Percentiles rank a stretch among this genome's conserved stretches.
Evolutionary conservation across 2,888 invertebrate species (phyloP).

Genomic region (Cistogaster globosa): DNA sequence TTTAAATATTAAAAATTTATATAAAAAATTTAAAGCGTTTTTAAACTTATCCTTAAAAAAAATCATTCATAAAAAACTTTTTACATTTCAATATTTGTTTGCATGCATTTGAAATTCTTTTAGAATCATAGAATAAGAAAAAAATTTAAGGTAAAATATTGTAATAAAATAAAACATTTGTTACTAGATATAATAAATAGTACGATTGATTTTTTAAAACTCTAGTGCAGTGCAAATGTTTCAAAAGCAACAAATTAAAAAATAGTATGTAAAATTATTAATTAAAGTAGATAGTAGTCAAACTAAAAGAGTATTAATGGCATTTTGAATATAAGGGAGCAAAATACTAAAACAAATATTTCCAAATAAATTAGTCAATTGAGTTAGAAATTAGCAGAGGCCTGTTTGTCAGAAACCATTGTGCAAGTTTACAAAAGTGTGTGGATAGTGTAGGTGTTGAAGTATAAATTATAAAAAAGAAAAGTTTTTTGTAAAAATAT

Average conservation of each 20-base stretch:
- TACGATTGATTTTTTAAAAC: slow-evolving; percentile 12
- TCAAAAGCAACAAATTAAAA: slow-evolving; percentile 33
- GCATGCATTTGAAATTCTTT: slow-evolving; percentile 49
- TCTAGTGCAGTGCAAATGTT: slow-evolving; percentile 62
- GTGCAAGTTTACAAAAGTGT: slow-evolving; percentile 63
- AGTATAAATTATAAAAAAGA: slow-evolving; percentile 55
- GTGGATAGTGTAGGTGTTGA: slow-evolving; percentile 49
- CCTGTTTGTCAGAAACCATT: slow-evolving; percentile 60
- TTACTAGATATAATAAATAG: slow-evolving; percentile 22
- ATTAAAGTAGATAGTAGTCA: slow-evolving; percentile 39
- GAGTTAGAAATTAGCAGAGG: slow-evolving; percentile 63
- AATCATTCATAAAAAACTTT: slow-evolving; percentile 23
- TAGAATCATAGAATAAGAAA: slow-evolving; percentile 6
- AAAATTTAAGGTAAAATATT: slow-evolving; percentile 27
- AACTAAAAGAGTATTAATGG: slow-evolving; percentile 48
- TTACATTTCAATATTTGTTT: slow-evolving; percentile 6
- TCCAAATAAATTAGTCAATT: slow-evolving; percentile 65
- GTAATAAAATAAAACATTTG: slow-evolving; percentile 25
- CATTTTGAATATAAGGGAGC: neutral
- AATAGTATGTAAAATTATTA: neutral
- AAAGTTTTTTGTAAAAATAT: slow-evolving; percentile 66
- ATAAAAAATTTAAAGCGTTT: neutral
- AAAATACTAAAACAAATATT: slow-evolving; percentile 57
- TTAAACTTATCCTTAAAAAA: slow-evolving; percentile 4
- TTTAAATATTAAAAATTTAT: neutral